phyloP scores from a whole-genome alignment of 1,140 invertebrate genomes.

The Zaprionus gabonicus region DNA sequence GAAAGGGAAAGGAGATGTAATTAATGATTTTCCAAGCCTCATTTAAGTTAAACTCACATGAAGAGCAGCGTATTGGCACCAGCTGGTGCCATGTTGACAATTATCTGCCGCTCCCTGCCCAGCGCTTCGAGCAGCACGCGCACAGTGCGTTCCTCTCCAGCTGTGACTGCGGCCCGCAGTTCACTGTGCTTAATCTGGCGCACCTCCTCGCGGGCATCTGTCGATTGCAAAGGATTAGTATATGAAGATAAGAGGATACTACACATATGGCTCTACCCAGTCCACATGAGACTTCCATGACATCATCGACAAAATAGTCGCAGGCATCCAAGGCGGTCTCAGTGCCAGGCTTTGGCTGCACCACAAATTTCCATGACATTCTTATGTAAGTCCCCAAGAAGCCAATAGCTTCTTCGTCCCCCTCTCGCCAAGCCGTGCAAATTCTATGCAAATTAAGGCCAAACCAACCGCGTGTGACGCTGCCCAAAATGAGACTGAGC shows the following conservation, averaged over 20 bases:
- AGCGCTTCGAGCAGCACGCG: slow-evolving; percentile 88
- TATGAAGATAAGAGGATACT: not conserved
- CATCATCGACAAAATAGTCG: slow-evolving; percentile 89
- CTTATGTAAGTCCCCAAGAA: slow-evolving; percentile 49
- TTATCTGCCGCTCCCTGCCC: slow-evolving; percentile 88
- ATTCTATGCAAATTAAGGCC: slow-evolving; percentile 39
- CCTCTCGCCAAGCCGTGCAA: not conserved
- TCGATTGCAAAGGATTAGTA: not conserved
- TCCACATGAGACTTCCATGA: slow-evolving; percentile 75
- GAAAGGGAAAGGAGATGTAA: not conserved
- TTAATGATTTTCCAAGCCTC: not conserved
- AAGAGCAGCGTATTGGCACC: slow-evolving; percentile 94
- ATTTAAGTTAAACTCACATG: slow-evolving; percentile 86
- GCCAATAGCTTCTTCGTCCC: not conserved
- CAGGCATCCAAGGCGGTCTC: slow-evolving; percentile 88
- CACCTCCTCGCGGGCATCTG: slow-evolving; percentile 90
- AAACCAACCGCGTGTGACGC: slow-evolving; percentile 37
- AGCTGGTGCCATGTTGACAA: slow-evolving; percentile 94
- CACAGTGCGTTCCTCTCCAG: slow-evolving; percentile 88
- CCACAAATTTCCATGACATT: slow-evolving; percentile 82
- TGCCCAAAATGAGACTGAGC: slow-evolving; percentile 55
- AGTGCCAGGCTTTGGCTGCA: slow-evolving; percentile 81
- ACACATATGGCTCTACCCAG: slow-evolving; percentile 38
- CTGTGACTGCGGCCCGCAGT: slow-evolving; percentile 89
- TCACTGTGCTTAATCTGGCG: slow-evolving; percentile 89